A percentile compares a stretch with the other conserved stretches of the same genome.
These are phyloP conservation scores for Cossypha heuglini DNA, from an alignment of 2,797 vertebrate species.

Conservation along the genomic window DNA sequence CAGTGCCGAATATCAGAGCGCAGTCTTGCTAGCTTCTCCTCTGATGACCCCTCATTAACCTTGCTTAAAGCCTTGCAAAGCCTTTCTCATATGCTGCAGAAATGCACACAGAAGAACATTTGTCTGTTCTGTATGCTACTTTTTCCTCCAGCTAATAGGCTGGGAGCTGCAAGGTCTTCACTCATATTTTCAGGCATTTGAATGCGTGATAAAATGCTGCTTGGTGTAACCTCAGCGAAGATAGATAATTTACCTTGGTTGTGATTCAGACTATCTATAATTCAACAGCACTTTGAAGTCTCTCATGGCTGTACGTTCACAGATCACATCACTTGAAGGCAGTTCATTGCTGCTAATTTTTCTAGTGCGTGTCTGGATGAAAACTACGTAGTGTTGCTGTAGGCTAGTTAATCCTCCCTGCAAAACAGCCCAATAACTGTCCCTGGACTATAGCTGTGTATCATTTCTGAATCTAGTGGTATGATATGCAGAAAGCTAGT, in stretches of 20 bases:
- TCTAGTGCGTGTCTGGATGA: not conserved
- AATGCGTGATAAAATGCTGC: not conserved
- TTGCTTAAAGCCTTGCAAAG: slow-evolving; percentile 37
- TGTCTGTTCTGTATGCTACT: slow-evolving; percentile 43
- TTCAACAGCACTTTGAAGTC: not conserved
- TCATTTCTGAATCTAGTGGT: not conserved
- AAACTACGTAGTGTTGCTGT: not conserved
- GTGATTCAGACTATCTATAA: not conserved
- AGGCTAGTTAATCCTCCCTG: not conserved
- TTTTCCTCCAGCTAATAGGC: slow-evolving; percentile 2
- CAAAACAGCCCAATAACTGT: not conserved
- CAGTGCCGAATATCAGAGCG: not conserved
- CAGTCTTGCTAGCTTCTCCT: slow-evolving; percentile 36
- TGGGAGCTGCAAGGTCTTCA: not conserved
- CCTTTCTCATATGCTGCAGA: slow-evolving; percentile 38
- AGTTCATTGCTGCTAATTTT: not conserved
- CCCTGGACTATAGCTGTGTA: not conserved
- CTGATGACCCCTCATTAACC: slow-evolving; percentile 62
- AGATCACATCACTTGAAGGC: not conserved
- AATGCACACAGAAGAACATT: slow-evolving; percentile 46
- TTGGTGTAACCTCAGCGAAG: not conserved
- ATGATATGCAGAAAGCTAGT: not conserved
- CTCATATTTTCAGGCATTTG: not conserved
- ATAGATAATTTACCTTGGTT: not conserved
- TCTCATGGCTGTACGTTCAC: not conserved